These are phyloP conservation scores for Antedon mediterranea DNA, from an alignment of 53 echinoderm and acorn worm genomes.

Conservation along the genomic window DNA sequence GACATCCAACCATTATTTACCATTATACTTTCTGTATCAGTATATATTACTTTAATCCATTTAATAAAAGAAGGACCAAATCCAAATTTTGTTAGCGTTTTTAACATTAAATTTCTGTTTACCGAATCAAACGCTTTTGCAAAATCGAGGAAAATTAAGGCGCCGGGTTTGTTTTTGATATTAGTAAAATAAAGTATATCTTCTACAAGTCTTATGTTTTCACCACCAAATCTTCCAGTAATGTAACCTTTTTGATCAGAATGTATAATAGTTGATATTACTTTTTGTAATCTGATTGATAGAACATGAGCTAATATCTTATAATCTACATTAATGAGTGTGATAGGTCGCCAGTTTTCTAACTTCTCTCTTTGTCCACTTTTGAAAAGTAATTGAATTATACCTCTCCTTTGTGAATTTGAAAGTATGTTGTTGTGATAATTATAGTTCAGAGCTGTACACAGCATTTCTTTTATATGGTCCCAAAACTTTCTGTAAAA, in stretches of 20 bases:
- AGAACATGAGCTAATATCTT: neutral
- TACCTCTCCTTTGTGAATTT: neutral
- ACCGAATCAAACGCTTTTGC: no score
- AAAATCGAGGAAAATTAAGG: neutral
- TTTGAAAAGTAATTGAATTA: neutral
- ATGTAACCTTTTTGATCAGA: neutral
- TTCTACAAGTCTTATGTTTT: neutral
- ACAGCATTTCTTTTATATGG: no score
- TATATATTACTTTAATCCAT: no score
- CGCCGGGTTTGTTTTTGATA: neutral
- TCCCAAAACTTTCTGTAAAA: neutral
- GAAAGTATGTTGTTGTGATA: neutral
- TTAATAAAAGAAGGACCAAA: no score
- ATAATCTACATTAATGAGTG: neutral
- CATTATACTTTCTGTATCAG: no score
- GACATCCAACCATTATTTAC: no score
- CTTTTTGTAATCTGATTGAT: neutral
- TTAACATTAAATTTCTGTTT: no score
- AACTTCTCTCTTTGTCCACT: neutral
- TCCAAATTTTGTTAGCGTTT: no score
- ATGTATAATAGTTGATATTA: neutral
- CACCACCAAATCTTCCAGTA: neutral
- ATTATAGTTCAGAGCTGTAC: neutral
- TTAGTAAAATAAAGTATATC: neutral
- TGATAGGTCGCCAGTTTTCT: neutral